Base-by-base conservation (phyloP, 64 coral and sea anemone species). In the Pachyseris speciosa region DNA sequence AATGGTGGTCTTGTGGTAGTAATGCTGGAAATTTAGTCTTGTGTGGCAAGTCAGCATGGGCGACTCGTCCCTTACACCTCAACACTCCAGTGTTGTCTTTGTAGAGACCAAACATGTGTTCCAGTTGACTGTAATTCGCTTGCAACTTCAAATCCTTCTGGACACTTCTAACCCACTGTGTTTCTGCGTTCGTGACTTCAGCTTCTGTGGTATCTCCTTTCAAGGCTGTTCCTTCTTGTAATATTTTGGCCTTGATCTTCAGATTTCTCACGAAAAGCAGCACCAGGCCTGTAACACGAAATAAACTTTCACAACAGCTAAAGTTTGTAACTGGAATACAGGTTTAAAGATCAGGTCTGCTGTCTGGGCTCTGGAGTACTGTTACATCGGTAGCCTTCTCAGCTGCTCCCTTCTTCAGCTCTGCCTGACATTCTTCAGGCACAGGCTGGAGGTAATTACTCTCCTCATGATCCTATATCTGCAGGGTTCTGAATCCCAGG, bases 201-300 rank as follows among this genome's bases (percentile, higher is more conserved):
- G 60, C 50, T 52, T 39, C 69, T 16, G 51, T 75, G n/a, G 89
- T 27, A 9, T 55, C 65, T 75, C 29, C 65, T 49, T 59, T 50
- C 20, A 30, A 31, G 24, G 41, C 72, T 6, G 45, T 44, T 68
- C 68, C 77, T 19, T 74, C 29, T 16, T 63, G 26, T 15, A 31
- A 48, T 38, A 34, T 20, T 12, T 87, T 84, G 45, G 34, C 4
- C 43, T 36, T 93, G 27, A 7, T 40, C 48, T 86, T 87, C 43
- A 87, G 32, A 7, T 40, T 79, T 26, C 27, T 41, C 10, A 88
- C 67, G 73, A 88, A 94, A 50, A 59, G 17, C 44, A 83, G 44
- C 37, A 94, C 92, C 9, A 79, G 24, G 51, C 85, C 85, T 57
- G 92, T 83, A 58, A 94, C 51, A 83, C 75, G 59, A 37, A 88